phyloP scores from a whole-genome alignment of 2,888 invertebrate genomes.

The Cyaniris semiargus region DNA sequence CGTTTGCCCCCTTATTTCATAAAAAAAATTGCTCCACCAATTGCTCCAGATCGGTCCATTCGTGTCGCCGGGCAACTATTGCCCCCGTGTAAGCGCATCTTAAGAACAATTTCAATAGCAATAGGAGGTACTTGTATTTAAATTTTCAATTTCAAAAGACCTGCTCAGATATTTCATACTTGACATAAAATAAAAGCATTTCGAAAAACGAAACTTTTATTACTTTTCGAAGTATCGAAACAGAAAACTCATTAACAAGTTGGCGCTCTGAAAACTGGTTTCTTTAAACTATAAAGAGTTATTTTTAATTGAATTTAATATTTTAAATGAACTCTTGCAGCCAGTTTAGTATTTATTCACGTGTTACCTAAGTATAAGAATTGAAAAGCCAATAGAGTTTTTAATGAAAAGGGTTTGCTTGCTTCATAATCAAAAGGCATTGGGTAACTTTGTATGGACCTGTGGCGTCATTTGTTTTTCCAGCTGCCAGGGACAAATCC shows the following conservation, averaged over 20 bases:
- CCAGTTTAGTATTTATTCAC: neutral
- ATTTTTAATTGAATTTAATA: neutral
- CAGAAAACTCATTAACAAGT: slow-evolving; percentile 9
- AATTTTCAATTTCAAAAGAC: neutral
- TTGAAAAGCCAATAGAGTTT: neutral
- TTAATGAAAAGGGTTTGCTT: neutral
- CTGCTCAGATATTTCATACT: neutral
- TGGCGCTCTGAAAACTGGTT: neutral
- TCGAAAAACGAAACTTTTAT: neutral
- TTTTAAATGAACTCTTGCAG: neutral
- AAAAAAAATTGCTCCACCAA: no score
- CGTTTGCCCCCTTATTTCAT: no score
- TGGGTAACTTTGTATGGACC: no score
- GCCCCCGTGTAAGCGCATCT: no score
- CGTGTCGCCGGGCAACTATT: no score
- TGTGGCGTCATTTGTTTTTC: no score
- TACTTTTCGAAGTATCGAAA: slow-evolving; percentile 4
- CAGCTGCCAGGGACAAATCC: no score
- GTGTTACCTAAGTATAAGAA: neutral
- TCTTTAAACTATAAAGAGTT: neutral
- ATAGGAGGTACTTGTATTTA: neutral
- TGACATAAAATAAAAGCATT: neutral
- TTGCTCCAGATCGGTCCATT: no score
- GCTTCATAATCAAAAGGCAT: neutral
- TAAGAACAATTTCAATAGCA: neutral